These are phyloP conservation scores for Morpho achilles DNA, from an alignment of 2,888 invertebrate genomes.

Conservation along the genomic window DNA sequence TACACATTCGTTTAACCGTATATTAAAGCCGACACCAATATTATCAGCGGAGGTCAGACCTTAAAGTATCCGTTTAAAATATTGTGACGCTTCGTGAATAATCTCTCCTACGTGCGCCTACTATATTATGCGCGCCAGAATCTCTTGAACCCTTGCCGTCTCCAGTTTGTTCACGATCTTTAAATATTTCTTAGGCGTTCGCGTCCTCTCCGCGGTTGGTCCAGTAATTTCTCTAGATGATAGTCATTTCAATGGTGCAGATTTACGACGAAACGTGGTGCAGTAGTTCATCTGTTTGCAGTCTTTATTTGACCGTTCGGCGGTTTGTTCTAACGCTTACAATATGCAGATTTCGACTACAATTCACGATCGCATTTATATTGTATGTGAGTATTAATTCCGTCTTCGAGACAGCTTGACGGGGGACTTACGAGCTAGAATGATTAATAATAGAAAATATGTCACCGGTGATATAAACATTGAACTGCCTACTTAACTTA, in stretches of 20 bases:
- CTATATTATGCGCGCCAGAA: constrained; percentile 36
- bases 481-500: constrained; percentile 16
- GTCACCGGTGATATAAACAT: constrained; percentile 25
- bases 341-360: constrained; percentile 46
- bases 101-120: constrained; percentile 54
- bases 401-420: constrained; percentile 22
- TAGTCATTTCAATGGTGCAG: constrained; percentile 67
- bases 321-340: constrained; percentile 46
- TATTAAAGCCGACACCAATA: constrained; percentile 60
- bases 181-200: constrained; percentile 24
- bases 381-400: constrained; percentile 43
- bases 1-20: constrained; percentile 55
- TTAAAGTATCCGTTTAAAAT: constrained; percentile 67
- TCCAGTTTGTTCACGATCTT: constrained; percentile 9
- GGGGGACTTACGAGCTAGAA: constrained; percentile 19
- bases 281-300: constrained; percentile 51
- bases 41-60: constrained; percentile 56
- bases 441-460: constrained; percentile 28
- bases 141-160: constrained; percentile 25
- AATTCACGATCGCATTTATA: constrained; percentile 51
- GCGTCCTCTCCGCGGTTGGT: constrained; percentile 43
- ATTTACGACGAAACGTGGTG: constrained; percentile 52
- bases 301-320: constrained; percentile 58
- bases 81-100: constrained; percentile 67
- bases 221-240: constrained; percentile 58